Base-by-base conservation (phyloP, 2,113 vertebrate species). In the Myotis brandtii region DNA sequence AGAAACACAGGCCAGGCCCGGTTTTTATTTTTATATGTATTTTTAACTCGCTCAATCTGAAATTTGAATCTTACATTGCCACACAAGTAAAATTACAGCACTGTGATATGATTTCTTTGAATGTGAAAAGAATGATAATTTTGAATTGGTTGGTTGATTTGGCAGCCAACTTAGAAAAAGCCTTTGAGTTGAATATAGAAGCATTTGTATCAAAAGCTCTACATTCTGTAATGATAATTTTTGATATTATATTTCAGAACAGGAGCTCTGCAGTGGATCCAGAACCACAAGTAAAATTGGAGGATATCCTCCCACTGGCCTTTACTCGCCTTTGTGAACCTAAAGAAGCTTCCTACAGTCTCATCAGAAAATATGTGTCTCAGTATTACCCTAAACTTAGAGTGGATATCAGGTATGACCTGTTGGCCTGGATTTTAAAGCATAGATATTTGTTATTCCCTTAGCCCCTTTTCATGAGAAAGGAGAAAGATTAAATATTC, bases 281-380 rank as follows among this genome's bases (percentile, higher is more conserved):
- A 62, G 99, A 99, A 91, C 99, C 98, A n/a, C 98, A 98, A n/a
- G 99, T 99, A 75, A 99, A 99, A 87, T 98, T 99, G 96, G 99
- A 99, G 93, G 99, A 99, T 2, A 97, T 99, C 64, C 99, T 99
- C 93, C 99, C 99, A 0, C 98, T 99, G 98, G 99, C 99, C 94
- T 99, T 99, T 97, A 99, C 99, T 48, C 99, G 99, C 87, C 99
- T 99, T 50, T 99, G 99, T 93, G 99, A 99, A 97, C 99, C 99
- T 50, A 99, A 99, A 97, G 99, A 99, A 98, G 99, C 99, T 30
- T 99, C 99, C 6, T 99, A 99, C 98, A 98, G 98, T 97, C 99
- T 99, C 86, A 99, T 99, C 98, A 99, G 99, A 98, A 99, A 99
- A 98, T 99, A 99, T 0, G 98, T 99, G 91, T 99, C 99, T 97